Evolutionary conservation across 2,797 vertebrate genomes (phyloP).

Genomic region (Cephalopachus bancanus): DNA sequence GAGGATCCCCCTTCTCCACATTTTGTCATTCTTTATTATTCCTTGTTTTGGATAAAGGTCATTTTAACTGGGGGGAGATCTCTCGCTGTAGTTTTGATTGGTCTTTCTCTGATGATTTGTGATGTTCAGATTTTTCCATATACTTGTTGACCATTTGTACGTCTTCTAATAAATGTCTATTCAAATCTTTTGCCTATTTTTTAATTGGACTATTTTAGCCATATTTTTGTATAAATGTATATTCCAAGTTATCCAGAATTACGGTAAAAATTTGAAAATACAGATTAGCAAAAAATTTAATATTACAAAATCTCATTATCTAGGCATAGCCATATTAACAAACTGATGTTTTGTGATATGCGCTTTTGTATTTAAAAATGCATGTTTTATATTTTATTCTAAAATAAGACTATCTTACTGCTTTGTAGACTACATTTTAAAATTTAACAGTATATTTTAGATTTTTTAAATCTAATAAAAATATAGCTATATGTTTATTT

Average conservation of each 20-base stretch:
- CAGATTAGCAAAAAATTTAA: background rate
- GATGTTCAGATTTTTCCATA: background rate
- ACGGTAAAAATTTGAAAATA: background rate
- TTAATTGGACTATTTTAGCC: background rate
- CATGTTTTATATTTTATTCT: background rate
- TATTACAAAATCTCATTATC: background rate
- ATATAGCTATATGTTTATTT: slow-evolving; percentile 21
- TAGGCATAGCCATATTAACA: background rate
- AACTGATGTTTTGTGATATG: slow-evolving; percentile 23
- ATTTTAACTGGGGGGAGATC: background rate
- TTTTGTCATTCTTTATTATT: background rate
- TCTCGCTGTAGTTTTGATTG: background rate
- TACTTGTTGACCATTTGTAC: too few relatives aligned
- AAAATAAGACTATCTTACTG: slow-evolving; percentile 12
- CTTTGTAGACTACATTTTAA: background rate
- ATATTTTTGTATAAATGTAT: slow-evolving; percentile 49
- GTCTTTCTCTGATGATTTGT: background rate
- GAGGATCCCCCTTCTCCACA: background rate
- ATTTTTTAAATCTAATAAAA: background rate
- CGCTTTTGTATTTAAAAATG: background rate
- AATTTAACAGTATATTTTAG: background rate
- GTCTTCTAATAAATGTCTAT: too few relatives aligned
- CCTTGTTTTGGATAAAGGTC: background rate
- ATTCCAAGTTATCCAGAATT: slow-evolving; percentile 27
- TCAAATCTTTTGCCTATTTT: too few relatives aligned